phyloP scores from a whole-genome alignment of 2,888 invertebrate genomes.

The Smittia aterrima region DNA sequence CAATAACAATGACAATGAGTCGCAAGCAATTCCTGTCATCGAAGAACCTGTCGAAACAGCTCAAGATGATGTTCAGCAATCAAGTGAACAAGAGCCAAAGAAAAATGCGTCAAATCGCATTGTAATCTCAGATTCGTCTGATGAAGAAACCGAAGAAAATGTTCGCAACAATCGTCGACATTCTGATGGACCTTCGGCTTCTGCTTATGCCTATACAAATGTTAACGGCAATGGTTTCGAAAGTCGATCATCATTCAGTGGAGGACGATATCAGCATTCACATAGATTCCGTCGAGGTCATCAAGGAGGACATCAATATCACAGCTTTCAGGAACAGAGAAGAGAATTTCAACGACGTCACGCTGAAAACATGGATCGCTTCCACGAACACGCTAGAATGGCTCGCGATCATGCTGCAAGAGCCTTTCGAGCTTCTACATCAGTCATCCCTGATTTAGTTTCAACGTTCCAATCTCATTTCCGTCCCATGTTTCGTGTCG shows the following conservation, averaged over 20 bases:
- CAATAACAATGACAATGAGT: background rate
- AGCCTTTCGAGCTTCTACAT: background rate
- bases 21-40: background rate
- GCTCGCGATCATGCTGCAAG: constrained; percentile 2
- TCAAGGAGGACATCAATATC: background rate
- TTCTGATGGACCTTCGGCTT: background rate
- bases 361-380: background rate
- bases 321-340: background rate
- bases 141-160: constrained; percentile 1
- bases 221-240: background rate
- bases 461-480: constrained; percentile 18
- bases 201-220: constrained; percentile 9
- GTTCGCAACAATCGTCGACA: background rate
- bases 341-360: background rate
- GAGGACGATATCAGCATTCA: background rate
- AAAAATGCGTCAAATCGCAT: constrained; percentile 13
- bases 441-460: background rate
- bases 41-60: background rate
- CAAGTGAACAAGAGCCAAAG: background rate
- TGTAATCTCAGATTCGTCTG: constrained; percentile 35
- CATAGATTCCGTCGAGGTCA: background rate
- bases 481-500: background rate
- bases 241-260: background rate
- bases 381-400: background rate
- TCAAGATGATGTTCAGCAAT: constrained; percentile 11